Conservation (phyloP, 92 coral and sea anemone genomes). For the Porites cylindrica region DNA sequence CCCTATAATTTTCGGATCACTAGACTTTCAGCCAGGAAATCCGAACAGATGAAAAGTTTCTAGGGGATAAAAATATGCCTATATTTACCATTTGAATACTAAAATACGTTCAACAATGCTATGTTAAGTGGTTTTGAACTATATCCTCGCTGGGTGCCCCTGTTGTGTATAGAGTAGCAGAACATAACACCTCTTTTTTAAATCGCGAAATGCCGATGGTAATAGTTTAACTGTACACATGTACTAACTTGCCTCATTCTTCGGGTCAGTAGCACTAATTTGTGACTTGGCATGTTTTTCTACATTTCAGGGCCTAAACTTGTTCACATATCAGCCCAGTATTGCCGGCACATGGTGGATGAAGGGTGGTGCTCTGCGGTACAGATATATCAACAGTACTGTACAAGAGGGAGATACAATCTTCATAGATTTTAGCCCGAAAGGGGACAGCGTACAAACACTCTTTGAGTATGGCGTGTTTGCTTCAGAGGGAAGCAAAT, state of each 20-base stretch:
- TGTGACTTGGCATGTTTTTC: not conserved
- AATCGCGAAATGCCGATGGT: too few relatives aligned
- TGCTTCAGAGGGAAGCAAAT: constrained; percentile 70
- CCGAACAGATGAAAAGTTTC: too few relatives aligned
- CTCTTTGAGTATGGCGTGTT: constrained; percentile 73
- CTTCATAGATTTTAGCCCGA: constrained; percentile 64
- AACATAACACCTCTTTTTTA: too few relatives aligned
- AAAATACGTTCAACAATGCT: too few relatives aligned
- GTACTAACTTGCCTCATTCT: not conserved
- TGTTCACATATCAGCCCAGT: constrained; percentile 59
- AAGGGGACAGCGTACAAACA: constrained; percentile 72
- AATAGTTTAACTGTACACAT: not conserved
- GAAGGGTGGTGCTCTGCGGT: constrained; percentile 67
- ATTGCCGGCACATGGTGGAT: constrained; percentile 68
- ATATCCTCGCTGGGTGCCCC: too few relatives aligned
- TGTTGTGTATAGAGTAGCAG: too few relatives aligned
- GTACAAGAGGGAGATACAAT: constrained; percentile 64
- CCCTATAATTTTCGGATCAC: too few relatives aligned
- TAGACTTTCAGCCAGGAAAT: too few relatives aligned
- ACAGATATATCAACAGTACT: constrained; percentile 57
- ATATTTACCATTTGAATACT: too few relatives aligned
- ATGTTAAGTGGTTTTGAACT: too few relatives aligned
- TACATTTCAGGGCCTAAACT: constrained; percentile 54
- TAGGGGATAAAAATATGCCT: too few relatives aligned
- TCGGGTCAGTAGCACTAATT: not conserved